These are phyloP conservation scores for Torymus tubicola DNA, from an alignment of 2,888 invertebrate species.

Conservation along the genomic window DNA sequence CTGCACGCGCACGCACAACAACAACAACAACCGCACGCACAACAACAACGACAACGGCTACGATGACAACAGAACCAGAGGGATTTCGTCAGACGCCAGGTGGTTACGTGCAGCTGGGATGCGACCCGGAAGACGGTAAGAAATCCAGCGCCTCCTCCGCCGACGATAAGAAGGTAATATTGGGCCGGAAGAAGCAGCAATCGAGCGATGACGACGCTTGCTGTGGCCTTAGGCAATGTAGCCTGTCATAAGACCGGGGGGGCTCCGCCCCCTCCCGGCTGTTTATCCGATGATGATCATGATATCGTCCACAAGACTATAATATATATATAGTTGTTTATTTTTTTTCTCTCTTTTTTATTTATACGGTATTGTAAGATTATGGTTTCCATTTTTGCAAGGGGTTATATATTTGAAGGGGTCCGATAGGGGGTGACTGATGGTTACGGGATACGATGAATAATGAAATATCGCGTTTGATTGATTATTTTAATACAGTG, in stretches of 20 bases:
- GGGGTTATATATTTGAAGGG: no score
- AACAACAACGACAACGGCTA: neutral
- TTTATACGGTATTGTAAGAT: no score
- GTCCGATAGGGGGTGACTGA: no score
- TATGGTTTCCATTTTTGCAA: no score
- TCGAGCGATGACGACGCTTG: slow-evolving; percentile 65
- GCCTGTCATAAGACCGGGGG: slow-evolving; percentile 64
- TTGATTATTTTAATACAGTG: no score
- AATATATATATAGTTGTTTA: no score
- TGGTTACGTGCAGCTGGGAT: slow-evolving; percentile 66
- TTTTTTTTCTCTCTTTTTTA: no score
- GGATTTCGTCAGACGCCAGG: slow-evolving; percentile 61
- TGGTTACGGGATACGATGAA: no score
- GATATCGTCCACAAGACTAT: neutral
- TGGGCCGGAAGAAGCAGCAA: slow-evolving; percentile 46
- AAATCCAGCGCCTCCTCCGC: slow-evolving; percentile 55
- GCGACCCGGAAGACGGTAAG: slow-evolving; percentile 72
- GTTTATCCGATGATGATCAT: neutral
- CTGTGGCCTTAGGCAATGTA: slow-evolving; percentile 67
- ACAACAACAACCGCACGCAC: neutral
- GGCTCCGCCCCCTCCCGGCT: neutral
- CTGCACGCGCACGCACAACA: neutral
- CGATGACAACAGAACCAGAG: slow-evolving; percentile 64
- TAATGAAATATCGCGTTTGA: no score
- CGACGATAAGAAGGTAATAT: slow-evolving; percentile 61